These are phyloP conservation scores for Sebastes elongatus DNA, from an alignment of 2,797 vertebrate genomes.

Conservation along the genomic window DNA sequence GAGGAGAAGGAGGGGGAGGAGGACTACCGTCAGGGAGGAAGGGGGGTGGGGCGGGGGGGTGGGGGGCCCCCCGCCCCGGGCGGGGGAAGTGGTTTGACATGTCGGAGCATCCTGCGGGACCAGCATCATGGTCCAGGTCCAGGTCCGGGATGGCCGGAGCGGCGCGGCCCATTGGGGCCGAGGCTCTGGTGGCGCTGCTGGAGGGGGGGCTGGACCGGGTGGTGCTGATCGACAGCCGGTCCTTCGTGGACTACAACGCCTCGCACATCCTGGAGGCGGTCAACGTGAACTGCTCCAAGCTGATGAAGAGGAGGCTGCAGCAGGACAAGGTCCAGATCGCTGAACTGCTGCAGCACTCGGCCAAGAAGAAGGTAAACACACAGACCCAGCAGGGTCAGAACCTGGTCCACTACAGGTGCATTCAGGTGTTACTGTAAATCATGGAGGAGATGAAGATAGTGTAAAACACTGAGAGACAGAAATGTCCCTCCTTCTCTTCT, in stretches of 20 bases:
- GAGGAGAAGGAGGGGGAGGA: constrained; percentile 22
- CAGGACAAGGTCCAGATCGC: constrained; percentile 95
- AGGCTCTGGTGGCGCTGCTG: constrained; percentile 91
- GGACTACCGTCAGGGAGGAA: not conserved
- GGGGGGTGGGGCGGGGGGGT: constrained; percentile 22
- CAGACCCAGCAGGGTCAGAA: too few species aligned
- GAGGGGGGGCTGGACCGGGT: constrained; percentile 90
- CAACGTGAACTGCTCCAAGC: constrained; percentile 97
- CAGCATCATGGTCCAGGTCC: constrained; percentile 37
- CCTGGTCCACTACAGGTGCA: too few species aligned
- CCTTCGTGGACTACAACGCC: constrained; percentile 95
- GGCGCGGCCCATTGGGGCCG: constrained; percentile 82
- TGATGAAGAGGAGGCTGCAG: constrained; percentile 95
- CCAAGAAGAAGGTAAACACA: constrained; percentile 89
- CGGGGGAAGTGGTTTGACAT: constrained; percentile 4
- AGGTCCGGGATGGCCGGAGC: constrained; percentile 40
- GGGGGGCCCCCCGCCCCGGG: constrained; percentile 12
- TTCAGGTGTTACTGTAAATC: too few species aligned
- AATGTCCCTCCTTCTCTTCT: too few species aligned
- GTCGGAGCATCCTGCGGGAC: constrained; percentile 50
- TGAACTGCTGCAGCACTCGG: constrained; percentile 94
- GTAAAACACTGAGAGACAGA: too few species aligned
- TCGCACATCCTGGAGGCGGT: constrained; percentile 94
- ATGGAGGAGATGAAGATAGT: too few species aligned
- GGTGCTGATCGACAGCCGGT: constrained; percentile 94